These are phyloP conservation scores for Cladorhizidae sp. DNA, from an alignment of 37 sponge, comb jelly and placozoan species.

Conservation along the genomic window DNA sequence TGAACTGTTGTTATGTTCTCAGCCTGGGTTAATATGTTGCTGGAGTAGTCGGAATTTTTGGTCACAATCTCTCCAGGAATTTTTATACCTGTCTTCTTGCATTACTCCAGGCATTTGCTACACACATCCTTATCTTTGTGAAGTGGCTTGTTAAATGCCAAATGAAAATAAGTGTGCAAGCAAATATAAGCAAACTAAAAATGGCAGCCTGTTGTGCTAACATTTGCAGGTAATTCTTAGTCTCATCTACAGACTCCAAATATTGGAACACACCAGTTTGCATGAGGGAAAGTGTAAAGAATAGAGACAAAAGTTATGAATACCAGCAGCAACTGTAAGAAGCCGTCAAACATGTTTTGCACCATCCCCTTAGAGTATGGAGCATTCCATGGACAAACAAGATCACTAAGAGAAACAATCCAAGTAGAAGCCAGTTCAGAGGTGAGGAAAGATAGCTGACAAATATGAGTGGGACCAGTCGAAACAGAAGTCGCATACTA, in stretches of 20 bases:
- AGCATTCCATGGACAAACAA: conserved; percentile 13
- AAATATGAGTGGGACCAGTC: conserved; percentile 21
- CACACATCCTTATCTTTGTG: conserved; percentile 11
- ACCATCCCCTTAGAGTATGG: conserved; percentile 25
- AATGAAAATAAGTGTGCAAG: background rate
- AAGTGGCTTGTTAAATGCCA: conserved; percentile 45
- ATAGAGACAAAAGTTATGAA: background rate
- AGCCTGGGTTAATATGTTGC: no score
- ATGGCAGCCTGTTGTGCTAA: background rate
- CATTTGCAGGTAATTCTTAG: background rate
- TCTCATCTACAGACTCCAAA: background rate
- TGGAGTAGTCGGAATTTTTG: no score
- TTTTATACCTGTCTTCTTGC: no score
- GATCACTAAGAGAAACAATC: background rate
- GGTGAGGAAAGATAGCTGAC: conserved; percentile 3
- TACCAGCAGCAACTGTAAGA: conserved; percentile 27
- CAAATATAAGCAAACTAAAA: conserved; percentile 41
- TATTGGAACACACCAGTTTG: no score
- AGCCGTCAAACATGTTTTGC: conserved; percentile 29
- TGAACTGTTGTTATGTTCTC: no score
- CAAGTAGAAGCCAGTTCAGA: background rate
- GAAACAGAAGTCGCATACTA: conserved; percentile 46
- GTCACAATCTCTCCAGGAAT: no score
- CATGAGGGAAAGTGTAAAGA: background rate
- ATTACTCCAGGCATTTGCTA: background rate